Conservation (phyloP, 2,113 vertebrate species). For the Prolemur simus region DNA sequence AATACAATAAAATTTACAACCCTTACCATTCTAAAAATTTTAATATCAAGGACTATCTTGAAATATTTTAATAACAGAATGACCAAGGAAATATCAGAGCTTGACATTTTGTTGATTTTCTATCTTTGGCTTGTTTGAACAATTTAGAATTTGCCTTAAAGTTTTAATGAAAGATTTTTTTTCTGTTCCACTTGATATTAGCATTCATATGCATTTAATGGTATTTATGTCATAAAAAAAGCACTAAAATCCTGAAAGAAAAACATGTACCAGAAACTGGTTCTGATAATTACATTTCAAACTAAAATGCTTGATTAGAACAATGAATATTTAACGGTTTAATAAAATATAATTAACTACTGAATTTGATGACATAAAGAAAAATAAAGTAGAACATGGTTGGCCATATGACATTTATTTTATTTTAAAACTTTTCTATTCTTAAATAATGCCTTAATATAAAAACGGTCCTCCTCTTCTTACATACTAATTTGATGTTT, state of each 20-base stretch:
- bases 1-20: not conserved
- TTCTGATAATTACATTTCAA: not conserved
- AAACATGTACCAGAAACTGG: not conserved
- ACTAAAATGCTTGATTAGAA: not conserved
- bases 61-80: not conserved
- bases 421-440: not conserved
- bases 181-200: not conserved
- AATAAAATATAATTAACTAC: not conserved
- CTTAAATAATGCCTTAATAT: not conserved
- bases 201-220: not conserved
- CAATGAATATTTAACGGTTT: not conserved
- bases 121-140: not conserved
- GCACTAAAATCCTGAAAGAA: not conserved
- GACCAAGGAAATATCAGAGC: not conserved
- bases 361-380: not conserved
- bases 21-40: not conserved
- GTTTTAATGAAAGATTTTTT: not conserved
- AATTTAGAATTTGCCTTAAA: not conserved
- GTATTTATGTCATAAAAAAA: not conserved
- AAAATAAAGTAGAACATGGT: not conserved
- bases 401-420: not conserved
- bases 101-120: not conserved
- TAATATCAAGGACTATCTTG: not conserved
- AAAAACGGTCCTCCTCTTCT: not conserved
- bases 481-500: not conserved